These are phyloP conservation scores for Adineta ricciae DNA, from an alignment of 2,888 invertebrate species.

Conservation along the genomic window DNA sequence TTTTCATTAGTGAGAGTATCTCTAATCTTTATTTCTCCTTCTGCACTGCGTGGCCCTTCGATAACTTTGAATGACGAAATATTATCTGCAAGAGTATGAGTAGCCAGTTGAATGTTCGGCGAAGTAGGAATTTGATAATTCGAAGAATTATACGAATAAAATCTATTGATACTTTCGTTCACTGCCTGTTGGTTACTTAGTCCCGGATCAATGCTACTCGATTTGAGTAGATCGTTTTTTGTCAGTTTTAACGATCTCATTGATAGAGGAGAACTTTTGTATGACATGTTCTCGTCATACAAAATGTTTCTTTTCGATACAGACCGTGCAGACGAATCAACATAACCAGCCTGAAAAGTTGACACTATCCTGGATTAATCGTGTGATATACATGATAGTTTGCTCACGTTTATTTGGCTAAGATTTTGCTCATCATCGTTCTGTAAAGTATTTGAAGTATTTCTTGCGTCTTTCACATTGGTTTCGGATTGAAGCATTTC, in stretches of 20 bases:
- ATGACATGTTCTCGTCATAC: not conserved
- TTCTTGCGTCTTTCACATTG: not conserved
- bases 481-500: not conserved
- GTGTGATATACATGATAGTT: too few relatives aligned
- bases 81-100: not conserved
- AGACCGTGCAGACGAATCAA: not conserved
- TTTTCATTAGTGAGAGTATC: not conserved
- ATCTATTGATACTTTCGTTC: not conserved
- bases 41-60: not conserved
- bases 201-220: not conserved
- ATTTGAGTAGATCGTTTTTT: not conserved
- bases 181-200: not conserved
- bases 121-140: not conserved
- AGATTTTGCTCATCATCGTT: not conserved
- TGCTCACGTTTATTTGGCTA: not conserved
- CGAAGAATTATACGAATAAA: not conserved
- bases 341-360: not conserved
- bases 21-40: not conserved
- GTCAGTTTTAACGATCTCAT: not conserved
- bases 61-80: not conserved
- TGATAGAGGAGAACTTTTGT: not conserved
- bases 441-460: not conserved
- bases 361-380: not conserved
- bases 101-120: too few relatives aligned
- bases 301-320: not conserved